phyloP scores from a whole-genome alignment of 2,797 vertebrate genomes.

The Amphiprion clarkii region DNA sequence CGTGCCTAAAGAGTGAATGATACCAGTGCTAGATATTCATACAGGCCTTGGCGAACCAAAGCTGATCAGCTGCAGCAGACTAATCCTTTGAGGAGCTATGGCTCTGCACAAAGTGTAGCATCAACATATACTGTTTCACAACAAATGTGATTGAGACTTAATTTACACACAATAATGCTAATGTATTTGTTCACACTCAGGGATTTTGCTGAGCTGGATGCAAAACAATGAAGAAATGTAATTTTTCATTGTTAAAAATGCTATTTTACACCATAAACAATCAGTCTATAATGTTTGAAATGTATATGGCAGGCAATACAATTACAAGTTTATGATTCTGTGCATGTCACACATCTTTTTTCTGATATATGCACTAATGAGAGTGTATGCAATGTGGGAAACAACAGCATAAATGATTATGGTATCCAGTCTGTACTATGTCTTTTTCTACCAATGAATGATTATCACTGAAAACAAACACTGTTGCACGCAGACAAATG shows the following conservation, averaged over 20 bases:
- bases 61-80: slow-evolving; percentile 57
- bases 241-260: slow-evolving; percentile 18
- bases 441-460: slow-evolving; percentile 29
- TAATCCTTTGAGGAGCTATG: slow-evolving; percentile 62
- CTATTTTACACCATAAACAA: not conserved
- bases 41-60: slow-evolving; percentile 45
- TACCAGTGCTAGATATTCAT: not conserved
- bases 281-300: not conserved
- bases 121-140: slow-evolving; percentile 58
- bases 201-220: slow-evolving; percentile 34
- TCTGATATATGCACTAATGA: not conserved
- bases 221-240: slow-evolving; percentile 8
- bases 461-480: slow-evolving; percentile 62
- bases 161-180: slow-evolving; percentile 49
- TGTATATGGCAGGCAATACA: slow-evolving; percentile 1
- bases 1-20: slow-evolving; percentile 19
- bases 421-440: not conserved
- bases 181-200: slow-evolving; percentile 21
- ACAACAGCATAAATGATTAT: not conserved
- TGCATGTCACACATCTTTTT: not conserved
- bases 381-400: slow-evolving; percentile 10
- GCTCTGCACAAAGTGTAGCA: slow-evolving; percentile 54
- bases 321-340: not conserved
- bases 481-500: slow-evolving; percentile 84
- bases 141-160: slow-evolving; percentile 70